Evolutionary conservation across 2,797 vertebrate species (phyloP), one percentile per base, ranked within the genome.

Genomic region (Molossus alvarezi): DNA sequence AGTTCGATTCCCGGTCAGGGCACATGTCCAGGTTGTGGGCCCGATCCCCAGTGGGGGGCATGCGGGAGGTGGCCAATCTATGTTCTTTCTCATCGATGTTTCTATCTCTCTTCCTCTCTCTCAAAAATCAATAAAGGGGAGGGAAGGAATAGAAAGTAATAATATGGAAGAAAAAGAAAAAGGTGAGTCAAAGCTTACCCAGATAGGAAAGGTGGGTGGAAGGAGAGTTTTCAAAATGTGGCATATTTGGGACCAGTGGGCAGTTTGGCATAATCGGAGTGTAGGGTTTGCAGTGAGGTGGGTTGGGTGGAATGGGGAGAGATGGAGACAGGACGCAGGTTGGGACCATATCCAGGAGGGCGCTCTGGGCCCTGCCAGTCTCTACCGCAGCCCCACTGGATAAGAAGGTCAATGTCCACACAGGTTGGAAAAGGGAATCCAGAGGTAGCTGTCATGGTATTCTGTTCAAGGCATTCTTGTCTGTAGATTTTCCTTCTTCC

Each of bases 131-230:
- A 45, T 45, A 45, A 45, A 45, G 41, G 41, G 41, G 5, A 6
- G 41, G 41, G 41, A 33, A 33, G 41, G 41, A 45, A 45, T 45
- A 45, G 41, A 45, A 98, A 98, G 69, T 51, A 82, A 83, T 98
- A 89, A 57, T 96, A 93, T 98, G 98, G 96, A 21, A 45, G 33
- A 37, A 58, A 23, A 72, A 58, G 12, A 55, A 84, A 67, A 55
- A 37, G 45, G 55, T 33, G 45, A 75, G 20, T 8, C 18, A 18
- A 37, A 23, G 4, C n/a, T 69, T 91, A 45, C 15, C 37, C 41
- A 25, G 27, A 33, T 29, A 21, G 67, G 51, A 53, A 62, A 57
- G 8, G 15, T 57, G 13, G 11, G 37, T 27, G 12, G 33, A 71
- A 62, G 29, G 67, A 67, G 5, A 0, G 3, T 51, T 21, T 55